A percentile compares a stretch with the other conserved stretches of the same genome.
Evolutionary conservation across 2,113 vertebrate genomes (phyloP).

Genomic region (Nyctereutes procyonoides): DNA sequence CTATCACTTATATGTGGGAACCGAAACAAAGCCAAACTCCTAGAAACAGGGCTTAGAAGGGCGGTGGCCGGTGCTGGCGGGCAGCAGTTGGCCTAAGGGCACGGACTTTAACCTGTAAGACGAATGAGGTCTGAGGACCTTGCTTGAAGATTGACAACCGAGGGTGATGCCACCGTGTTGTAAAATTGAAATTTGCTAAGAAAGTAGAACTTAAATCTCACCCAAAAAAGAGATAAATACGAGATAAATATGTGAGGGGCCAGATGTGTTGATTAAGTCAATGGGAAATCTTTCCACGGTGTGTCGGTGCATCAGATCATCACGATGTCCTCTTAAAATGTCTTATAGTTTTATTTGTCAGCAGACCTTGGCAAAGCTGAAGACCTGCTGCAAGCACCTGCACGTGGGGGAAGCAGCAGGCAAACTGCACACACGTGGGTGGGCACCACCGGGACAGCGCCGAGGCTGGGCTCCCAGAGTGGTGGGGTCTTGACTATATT

Average conservation of each 20-base stretch:
- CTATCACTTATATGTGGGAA: neutral
- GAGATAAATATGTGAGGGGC: neutral
- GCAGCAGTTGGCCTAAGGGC: neutral
- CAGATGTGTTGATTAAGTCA: neutral
- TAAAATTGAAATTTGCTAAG: neutral
- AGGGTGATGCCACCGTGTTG: neutral
- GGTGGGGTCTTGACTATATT: neutral
- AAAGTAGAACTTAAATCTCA: neutral
- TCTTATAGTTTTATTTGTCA: neutral
- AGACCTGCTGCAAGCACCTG: neutral
- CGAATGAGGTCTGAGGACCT: neutral
- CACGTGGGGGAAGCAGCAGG: neutral
- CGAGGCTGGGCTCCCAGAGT: neutral
- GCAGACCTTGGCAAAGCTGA: neutral
- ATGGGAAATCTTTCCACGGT: neutral
- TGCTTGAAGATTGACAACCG: too few relatives aligned
- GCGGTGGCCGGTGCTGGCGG: neutral
- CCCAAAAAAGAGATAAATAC: neutral
- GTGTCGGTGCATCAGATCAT: neutral
- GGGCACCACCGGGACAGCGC: neutral
- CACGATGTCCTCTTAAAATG: neutral
- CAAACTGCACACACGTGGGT: neutral
- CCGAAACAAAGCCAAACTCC: neutral
- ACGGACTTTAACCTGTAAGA: neutral
- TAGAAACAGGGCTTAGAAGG: neutral